Conservation (phyloP, 2,797 vertebrate species). For the Crypturellus tataupa region DNA sequence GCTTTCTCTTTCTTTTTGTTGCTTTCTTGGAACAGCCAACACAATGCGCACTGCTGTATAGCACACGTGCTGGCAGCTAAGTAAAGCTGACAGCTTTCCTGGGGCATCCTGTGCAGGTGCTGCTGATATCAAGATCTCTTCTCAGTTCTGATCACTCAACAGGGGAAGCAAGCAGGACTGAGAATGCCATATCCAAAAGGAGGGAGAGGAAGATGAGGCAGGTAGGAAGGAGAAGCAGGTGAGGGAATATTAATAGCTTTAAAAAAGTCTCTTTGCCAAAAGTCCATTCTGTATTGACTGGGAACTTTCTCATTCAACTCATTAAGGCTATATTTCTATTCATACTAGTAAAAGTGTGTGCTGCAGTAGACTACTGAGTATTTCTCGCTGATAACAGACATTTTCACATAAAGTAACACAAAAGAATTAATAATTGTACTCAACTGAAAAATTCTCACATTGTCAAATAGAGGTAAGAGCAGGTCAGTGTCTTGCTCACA, state of each 20-base stretch:
- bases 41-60: fast-evolving
- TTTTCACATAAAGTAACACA: not conserved
- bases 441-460: not conserved
- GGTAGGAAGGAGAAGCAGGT: not conserved
- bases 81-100: not conserved
- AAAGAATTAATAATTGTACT: not conserved
- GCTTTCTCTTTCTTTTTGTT: not conserved
- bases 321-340: not conserved
- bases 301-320: not conserved
- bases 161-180: not conserved
- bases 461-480: not conserved
- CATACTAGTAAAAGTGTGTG: not conserved
- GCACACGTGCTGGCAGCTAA: not conserved
- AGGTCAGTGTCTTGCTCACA: not conserved
- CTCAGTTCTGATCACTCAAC: not conserved
- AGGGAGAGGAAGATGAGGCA: not conserved
- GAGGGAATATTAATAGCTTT: not conserved
- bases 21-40: not conserved
- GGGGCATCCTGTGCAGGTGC: not conserved
- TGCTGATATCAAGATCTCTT: not conserved
- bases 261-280: not conserved
- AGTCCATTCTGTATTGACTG: not conserved
- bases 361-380: not conserved
- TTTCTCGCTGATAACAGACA: not conserved
- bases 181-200: not conserved